These are phyloP conservation scores for Parnassius orleans DNA, from an alignment of 2,888 invertebrate genomes.

Conservation along the genomic window DNA sequence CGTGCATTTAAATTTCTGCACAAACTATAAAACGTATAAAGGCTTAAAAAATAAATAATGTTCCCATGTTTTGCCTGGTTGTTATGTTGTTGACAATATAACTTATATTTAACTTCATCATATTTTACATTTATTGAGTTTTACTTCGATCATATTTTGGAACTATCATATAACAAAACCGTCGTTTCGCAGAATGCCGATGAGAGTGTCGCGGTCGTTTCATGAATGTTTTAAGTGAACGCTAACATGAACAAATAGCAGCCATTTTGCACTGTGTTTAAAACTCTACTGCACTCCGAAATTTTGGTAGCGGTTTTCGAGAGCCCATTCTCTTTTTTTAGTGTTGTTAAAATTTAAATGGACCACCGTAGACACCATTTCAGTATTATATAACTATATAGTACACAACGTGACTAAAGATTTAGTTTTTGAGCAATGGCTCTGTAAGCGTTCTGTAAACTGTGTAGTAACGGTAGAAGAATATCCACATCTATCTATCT, in stretches of 20 bases:
- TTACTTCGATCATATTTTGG: not conserved
- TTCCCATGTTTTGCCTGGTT: not conserved
- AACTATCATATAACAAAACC: not conserved
- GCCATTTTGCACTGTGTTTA: not conserved
- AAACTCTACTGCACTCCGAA: not conserved
- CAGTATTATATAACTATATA: no score
- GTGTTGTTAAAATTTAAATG: not conserved
- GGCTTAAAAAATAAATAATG: not conserved
- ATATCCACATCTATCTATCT: no score
- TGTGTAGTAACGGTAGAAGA: no score
- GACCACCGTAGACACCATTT: no score
- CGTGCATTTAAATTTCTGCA: no score
- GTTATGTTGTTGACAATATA: no score
- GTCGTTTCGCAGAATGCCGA: not conserved
- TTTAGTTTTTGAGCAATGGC: no score
- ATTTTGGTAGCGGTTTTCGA: not conserved
- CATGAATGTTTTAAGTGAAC: conserved; percentile 9
- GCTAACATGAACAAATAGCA: not conserved
- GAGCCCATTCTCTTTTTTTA: not conserved
- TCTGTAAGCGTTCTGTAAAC: no score
- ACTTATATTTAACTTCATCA: no score
- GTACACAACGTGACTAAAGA: no score
- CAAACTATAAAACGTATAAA: not conserved
- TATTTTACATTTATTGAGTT: no score
- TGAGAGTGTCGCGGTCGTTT: conserved; percentile 8